Conservation (phyloP, 2,888 invertebrate genomes). For the Trissolcus japonicus region DNA sequence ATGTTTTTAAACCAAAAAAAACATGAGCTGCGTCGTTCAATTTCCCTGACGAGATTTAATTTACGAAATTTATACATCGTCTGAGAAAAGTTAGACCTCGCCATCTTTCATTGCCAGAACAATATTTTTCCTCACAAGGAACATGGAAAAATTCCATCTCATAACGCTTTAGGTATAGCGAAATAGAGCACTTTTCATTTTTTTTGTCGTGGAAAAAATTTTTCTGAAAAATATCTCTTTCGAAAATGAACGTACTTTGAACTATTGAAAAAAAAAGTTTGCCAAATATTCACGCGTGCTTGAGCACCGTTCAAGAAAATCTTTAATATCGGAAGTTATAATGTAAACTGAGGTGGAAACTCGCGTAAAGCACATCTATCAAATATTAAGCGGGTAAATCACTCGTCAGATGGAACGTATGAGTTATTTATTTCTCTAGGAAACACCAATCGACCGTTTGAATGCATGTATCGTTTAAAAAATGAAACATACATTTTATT, state of each 20-base stretch:
- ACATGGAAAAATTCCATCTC: too few species aligned
- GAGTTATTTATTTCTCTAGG: slow-evolving; percentile 25
- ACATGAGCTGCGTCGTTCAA: too few species aligned
- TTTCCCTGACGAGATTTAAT: too few species aligned
- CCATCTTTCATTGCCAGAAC: too few species aligned
- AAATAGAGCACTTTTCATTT: too few species aligned
- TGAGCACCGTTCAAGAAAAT: slow-evolving; percentile 13
- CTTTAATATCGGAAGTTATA: slow-evolving; percentile 37
- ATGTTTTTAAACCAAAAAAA: too few species aligned
- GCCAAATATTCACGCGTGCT: slow-evolving; percentile 5
- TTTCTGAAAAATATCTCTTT: slow-evolving; percentile 10
- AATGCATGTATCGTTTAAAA: slow-evolving; percentile 12
- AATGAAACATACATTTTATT: slow-evolving; percentile 4
- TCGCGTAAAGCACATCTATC: slow-evolving; percentile 29
- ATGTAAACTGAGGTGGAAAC: slow-evolving; percentile 29
- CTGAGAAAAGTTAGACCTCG: too few species aligned
- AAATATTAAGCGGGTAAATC: slow-evolving; percentile 37
- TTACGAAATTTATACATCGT: too few species aligned
- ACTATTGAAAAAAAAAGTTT: slow-evolving; percentile 13
- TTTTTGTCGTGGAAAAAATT: slow-evolving; percentile 4
- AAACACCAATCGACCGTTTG: slow-evolving; percentile 11
- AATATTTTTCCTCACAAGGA: too few species aligned
- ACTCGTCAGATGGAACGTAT: slow-evolving; percentile 29
- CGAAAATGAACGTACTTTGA: neutral
- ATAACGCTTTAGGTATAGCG: too few species aligned